Percentiles rank a stretch among this genome's conserved stretches.
Evolutionary conservation across 2,797 vertebrate species (phyloP).

Genomic region (Enteromius anoplus): DNA sequence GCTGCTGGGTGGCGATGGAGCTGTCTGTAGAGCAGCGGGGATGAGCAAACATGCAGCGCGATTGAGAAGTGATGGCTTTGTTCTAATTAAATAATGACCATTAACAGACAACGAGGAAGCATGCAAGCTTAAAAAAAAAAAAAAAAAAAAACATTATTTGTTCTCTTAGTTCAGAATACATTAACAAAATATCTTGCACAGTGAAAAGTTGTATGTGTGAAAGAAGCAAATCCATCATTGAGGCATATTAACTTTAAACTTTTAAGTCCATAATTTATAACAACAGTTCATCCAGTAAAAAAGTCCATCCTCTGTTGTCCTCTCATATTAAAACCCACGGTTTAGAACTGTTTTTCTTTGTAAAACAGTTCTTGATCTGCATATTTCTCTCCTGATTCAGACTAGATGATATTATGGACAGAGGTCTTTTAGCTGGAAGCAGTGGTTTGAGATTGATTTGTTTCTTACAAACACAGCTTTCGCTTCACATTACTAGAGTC

Average conservation of each 20-base stretch:
- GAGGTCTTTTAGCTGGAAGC: background rate
- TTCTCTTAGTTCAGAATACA: background rate
- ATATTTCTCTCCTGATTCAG: background rate
- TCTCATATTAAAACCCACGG: background rate
- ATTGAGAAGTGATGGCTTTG: background rate
- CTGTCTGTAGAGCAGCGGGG: background rate
- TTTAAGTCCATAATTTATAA: background rate
- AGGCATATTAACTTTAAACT: background rate
- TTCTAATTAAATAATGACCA: background rate
- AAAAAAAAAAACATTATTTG: background rate
- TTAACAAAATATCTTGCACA: background rate
- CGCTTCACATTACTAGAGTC: background rate
- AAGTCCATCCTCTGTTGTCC: background rate
- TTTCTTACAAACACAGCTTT: background rate
- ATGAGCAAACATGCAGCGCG: conserved; percentile 28
- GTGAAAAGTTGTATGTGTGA: background rate
- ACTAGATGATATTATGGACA: background rate
- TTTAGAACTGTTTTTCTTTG: background rate
- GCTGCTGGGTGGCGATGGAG: background rate
- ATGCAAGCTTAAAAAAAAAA: conserved; percentile 18
- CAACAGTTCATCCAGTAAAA: background rate
- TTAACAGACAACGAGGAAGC: conserved; percentile 28
- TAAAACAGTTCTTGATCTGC: background rate
- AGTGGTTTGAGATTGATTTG: background rate
- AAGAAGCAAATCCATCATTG: background rate